A percentile compares a stretch with the other conserved stretches of the same genome.
Evolutionary conservation across 2,888 invertebrate genomes (phyloP).

Genomic region (Odontocerum albicorne): DNA sequence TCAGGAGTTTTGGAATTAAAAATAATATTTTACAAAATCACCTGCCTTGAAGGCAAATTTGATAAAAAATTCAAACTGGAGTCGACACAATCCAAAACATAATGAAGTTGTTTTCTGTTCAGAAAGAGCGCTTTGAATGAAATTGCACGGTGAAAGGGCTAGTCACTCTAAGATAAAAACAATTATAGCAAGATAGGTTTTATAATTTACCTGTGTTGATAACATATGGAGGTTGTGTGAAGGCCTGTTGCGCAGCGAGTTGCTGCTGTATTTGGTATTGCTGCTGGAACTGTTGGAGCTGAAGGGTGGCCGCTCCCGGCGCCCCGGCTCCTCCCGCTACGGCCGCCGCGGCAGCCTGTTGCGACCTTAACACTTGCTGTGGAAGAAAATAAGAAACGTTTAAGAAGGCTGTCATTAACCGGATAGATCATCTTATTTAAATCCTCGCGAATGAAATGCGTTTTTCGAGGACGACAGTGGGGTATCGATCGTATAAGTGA

Average conservation of each 20-base stretch:
- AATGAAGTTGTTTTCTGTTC: no score
- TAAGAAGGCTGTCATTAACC: constrained; percentile 1
- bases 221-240: constrained; percentile 83
- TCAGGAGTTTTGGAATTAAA: no score
- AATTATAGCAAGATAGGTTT: not conserved
- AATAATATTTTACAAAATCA: no score
- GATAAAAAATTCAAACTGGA: no score
- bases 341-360: constrained; percentile 70
- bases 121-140: no score
- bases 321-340: constrained; percentile 70
- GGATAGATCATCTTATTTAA: not conserved
- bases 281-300: constrained; percentile 75
- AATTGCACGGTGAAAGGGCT: no score
- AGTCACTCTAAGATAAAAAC: no score
- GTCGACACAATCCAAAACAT: no score
- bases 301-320: constrained; percentile 68
- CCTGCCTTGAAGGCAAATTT: no score
- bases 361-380: constrained; percentile 88
- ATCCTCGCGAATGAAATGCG: not conserved
- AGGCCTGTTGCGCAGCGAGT: constrained; percentile 69
- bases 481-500: no score
- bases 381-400: constrained; percentile 44
- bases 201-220: constrained; percentile 77
- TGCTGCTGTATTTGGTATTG: constrained; percentile 81
- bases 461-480: no score